Conservation (phyloP, 2,113 vertebrate species). For the Poeciliopsis prolifica region DNA sequence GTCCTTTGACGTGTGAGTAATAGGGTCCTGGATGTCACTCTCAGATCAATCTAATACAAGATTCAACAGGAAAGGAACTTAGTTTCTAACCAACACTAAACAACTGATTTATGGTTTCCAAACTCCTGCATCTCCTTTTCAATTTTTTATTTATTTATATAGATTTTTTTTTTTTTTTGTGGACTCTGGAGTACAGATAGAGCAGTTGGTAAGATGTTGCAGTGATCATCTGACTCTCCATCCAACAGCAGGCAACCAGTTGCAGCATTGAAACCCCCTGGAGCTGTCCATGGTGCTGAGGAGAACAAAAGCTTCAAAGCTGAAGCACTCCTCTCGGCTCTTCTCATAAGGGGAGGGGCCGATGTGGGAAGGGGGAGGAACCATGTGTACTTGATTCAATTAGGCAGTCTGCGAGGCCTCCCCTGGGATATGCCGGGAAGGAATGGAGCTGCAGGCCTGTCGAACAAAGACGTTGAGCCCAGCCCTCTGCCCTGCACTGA, state of each 20-base stretch:
- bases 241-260: constrained; percentile 74
- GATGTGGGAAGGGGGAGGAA: constrained; percentile 63
- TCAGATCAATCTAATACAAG: not conserved
- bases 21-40: constrained; percentile 17
- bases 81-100: constrained; percentile 2
- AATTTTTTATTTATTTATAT: too few relatives aligned
- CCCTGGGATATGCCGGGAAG: constrained; percentile 76
- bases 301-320: constrained; percentile 75
- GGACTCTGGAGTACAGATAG: not conserved
- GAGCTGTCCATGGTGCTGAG: constrained; percentile 74
- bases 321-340: constrained; percentile 46
- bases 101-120: constrained; percentile 7
- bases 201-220: constrained; percentile 25
- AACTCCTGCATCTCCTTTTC: constrained; percentile 13
- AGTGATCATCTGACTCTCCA: constrained; percentile 35
- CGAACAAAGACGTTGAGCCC: constrained; percentile 86
- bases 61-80: not conserved
- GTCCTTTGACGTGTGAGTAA: constrained; percentile 38
- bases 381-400: constrained; percentile 90
- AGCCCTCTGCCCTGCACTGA: constrained; percentile 62
- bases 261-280: constrained; percentile 67
- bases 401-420: constrained; percentile 86
- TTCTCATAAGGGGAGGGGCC: constrained; percentile 57
- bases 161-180: not conserved
- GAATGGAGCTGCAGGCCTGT: constrained; percentile 71